Conservation (phyloP, 2,797 vertebrate species). For the Oreortyx pictus region DNA sequence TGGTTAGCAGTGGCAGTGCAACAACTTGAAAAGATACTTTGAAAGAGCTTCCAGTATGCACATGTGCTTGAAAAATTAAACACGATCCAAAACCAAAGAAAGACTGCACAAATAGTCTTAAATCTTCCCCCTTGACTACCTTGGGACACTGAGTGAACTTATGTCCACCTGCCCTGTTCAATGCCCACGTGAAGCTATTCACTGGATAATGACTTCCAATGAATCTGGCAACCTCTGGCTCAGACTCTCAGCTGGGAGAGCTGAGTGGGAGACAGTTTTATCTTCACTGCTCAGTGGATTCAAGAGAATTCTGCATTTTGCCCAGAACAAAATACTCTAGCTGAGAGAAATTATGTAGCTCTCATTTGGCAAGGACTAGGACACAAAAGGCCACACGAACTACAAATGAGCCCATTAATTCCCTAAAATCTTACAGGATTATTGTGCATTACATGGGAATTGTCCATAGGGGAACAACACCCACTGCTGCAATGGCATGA, state of each 20-base stretch:
- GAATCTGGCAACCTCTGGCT: not conserved
- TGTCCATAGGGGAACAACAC: not conserved
- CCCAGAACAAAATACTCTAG: not conserved
- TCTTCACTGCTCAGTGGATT: not conserved
- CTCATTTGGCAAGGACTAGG: not conserved
- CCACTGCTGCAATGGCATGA: not conserved
- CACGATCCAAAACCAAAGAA: not conserved
- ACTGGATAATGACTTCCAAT: not conserved
- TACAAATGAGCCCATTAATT: not conserved
- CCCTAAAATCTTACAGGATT: not conserved
- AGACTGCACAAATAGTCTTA: not conserved
- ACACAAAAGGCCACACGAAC: not conserved
- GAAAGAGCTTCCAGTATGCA: not conserved
- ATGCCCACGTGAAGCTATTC: not conserved
- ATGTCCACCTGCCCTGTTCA: not conserved
- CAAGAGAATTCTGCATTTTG: not conserved
- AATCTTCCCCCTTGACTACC: not conserved
- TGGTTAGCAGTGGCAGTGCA: not conserved
- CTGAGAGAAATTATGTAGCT: not conserved
- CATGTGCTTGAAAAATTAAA: not conserved
- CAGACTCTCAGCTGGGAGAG: not conserved
- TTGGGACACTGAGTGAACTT: not conserved
- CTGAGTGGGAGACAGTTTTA: not conserved
- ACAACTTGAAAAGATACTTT: not conserved
- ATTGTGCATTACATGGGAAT: not conserved